Percentiles rank a stretch among this genome's conserved stretches.
These are phyloP conservation scores for Esox niger DNA, from an alignment of 2,113 vertebrate species.

Conservation along the genomic window DNA sequence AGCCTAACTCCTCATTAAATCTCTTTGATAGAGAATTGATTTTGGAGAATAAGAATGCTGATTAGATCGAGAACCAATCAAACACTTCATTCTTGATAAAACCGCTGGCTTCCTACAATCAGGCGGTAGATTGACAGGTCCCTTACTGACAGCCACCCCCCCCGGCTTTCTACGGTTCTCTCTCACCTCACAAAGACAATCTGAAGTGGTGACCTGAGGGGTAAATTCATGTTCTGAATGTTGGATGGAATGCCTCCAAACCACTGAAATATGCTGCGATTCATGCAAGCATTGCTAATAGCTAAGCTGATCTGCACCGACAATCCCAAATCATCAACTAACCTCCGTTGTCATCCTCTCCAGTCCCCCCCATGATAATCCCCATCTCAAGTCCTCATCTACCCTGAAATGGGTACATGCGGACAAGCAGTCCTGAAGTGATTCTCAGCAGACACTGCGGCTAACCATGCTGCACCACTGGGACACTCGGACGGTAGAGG, in stretches of 20 bases:
- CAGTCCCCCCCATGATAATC: constrained; percentile 37
- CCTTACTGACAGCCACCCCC: too few relatives aligned
- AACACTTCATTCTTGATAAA: not conserved
- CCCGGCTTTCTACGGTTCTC: not conserved
- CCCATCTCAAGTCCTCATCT: constrained; percentile 44
- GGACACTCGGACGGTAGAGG: constrained; percentile 49
- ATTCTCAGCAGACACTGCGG: constrained; percentile 53
- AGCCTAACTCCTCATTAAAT: constrained; percentile 37
- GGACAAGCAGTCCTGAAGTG: constrained; percentile 53
- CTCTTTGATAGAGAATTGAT: constrained; percentile 42
- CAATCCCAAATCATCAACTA: constrained; percentile 39
- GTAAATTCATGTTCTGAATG: not conserved
- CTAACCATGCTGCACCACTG: constrained; percentile 52
- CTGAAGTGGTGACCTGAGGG: constrained; percentile 24
- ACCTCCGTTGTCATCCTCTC: constrained; percentile 23
- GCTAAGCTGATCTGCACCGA: constrained; percentile 39
- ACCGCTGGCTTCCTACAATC: constrained; percentile 22
- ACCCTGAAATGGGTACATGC: constrained; percentile 51
- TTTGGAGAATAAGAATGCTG: constrained; percentile 25
- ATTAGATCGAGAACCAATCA: constrained; percentile 30
- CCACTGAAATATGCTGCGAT: constrained; percentile 35
- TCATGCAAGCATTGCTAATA: constrained; percentile 52
- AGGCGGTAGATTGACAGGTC: constrained; percentile 9
- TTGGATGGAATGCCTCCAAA: not conserved
- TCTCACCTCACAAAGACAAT: constrained; percentile 15